Evolutionary conservation across 2,888 invertebrate genomes (phyloP).

Genomic region (Norana najaformis): DNA sequence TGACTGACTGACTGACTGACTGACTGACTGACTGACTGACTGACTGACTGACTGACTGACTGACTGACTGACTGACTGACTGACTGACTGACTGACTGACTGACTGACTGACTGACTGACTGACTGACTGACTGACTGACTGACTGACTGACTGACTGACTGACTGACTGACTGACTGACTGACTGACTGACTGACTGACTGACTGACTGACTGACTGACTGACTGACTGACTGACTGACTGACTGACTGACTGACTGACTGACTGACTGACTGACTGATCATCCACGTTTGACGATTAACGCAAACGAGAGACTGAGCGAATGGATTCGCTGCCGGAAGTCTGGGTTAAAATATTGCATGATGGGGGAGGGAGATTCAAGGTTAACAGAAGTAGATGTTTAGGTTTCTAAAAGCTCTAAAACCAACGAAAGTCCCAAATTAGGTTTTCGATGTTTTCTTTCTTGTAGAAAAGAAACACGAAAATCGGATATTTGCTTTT

Average conservation of each 20-base stretch:
- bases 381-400: no score
- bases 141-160: constrained; percentile 45
- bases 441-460: no score
- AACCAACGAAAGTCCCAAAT: no score
- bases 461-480: no score
- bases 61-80: constrained; percentile 43
- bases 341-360: no score
- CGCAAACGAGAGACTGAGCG: no score
- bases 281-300: no score
- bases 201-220: constrained; percentile 44
- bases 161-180: constrained; percentile 45
- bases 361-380: no score
- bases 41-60: constrained; percentile 43
- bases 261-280: constrained; percentile 36
- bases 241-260: constrained; percentile 38
- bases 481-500: no score
- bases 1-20: neutral
- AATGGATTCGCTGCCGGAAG: no score
- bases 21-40: constrained; percentile 42
- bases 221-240: constrained; percentile 44
- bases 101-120: constrained; percentile 47
- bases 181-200: constrained; percentile 44
- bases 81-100: constrained; percentile 47
- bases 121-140: constrained; percentile 46
- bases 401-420: no score